These are phyloP conservation scores for Palaemon carinicauda DNA, from an alignment of 1,140 invertebrate genomes.

Conservation along the genomic window DNA sequence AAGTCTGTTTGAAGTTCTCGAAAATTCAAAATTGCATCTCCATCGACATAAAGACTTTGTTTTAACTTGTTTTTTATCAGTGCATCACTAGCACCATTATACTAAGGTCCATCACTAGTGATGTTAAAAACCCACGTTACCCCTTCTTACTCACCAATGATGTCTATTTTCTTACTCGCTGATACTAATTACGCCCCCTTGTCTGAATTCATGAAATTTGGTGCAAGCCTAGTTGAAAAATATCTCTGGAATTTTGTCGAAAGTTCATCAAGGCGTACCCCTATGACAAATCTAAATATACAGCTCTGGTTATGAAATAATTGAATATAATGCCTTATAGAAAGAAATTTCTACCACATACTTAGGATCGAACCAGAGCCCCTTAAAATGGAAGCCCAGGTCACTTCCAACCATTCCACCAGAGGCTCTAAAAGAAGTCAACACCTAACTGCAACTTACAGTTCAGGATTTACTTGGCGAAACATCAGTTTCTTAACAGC, in stretches of 20 bases:
- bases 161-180: background rate
- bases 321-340: background rate
- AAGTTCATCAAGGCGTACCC: background rate
- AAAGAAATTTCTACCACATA: too few relatives aligned
- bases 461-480: too few relatives aligned
- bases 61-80: background rate
- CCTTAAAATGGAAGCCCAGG: too few relatives aligned
- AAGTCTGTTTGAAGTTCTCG: background rate
- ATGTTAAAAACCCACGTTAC: slow-evolving; percentile 5
- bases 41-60: background rate
- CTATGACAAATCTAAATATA: background rate
- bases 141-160: background rate
- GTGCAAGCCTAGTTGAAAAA: background rate
- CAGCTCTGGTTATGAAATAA: background rate
- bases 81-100: background rate
- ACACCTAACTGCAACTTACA: too few relatives aligned
- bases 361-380: too few relatives aligned
- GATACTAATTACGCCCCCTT: background rate
- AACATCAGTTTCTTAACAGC: too few relatives aligned
- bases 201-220: background rate
- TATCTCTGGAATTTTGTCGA: background rate
- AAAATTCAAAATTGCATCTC: background rate
- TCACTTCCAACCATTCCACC: too few relatives aligned
- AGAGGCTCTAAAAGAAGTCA: too few relatives aligned
- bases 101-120: background rate